Evolutionary conservation across 2,888 invertebrate genomes (phyloP), one percentile per base, ranked within the genome.

Genomic region (Clusia tigrina): DNA sequence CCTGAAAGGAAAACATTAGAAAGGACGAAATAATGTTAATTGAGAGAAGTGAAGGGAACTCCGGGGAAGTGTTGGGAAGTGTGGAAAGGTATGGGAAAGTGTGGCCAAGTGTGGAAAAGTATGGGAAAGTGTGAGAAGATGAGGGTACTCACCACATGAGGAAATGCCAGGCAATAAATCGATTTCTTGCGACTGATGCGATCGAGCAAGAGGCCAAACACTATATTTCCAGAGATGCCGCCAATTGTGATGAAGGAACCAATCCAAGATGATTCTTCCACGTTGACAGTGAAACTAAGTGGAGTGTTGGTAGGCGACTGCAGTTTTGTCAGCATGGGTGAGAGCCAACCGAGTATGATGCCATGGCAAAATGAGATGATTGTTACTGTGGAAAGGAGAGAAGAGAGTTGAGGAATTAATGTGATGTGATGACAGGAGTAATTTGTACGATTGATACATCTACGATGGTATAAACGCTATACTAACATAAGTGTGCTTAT

Each of bases 241-340:
- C 83, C 83, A 20, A 81, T 53, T 62, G 78, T 73, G 48, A 80
- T 62, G 1, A 77, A 20, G 0, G 82, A 71, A 0, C 81, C 83
- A 52, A 83, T 67, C 83, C 83, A 83, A 22, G 83, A 83, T 1
- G 76, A 74, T 63, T 83, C 73, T 2, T 76, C 65, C 3, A 81
- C 76, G 46, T 73, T 69, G 17, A 81, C 66, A 53, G 59, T 55
- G 54, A 81, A 81, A 26, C 67, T 42, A 54, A 81, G 62, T 0
- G 82, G 81, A 1, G 78, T 74, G 22, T 74, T 66, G 3, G 32
- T 22, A 1, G 60, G 51, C 2, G 77, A 76, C 54, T 77, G 74
- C 46, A 82, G 65, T 61, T 73, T 64, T 0, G 72, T 70, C 37
- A 82, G 42, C 71, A 79, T 79, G 5, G 83, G 81, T 1, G 81